Evolutionary conservation across 2,113 vertebrate species (phyloP), one percentile per base, ranked within the genome.

Genomic region (Caranx melampygus): DNA sequence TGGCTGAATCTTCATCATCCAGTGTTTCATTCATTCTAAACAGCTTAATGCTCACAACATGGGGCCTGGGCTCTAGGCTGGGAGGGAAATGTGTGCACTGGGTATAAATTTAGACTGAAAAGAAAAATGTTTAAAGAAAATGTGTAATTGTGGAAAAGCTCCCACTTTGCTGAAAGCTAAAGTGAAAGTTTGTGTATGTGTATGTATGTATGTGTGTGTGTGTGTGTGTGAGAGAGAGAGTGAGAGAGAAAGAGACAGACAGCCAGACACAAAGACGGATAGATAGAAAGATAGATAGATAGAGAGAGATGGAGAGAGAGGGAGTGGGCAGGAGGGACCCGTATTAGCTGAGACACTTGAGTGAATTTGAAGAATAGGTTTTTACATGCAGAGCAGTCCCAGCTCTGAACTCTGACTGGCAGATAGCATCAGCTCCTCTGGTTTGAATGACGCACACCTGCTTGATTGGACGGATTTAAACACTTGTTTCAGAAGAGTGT

Each of bases 351-450:
- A 70, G 58, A 91, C 87, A 91, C 89, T 91, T 91, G 79, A 90
- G 80, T 91, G 91, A 84, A 85, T 87, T 76, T 64, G 82, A 91
- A 91, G 88, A 92, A 92, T 75, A 78, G 87, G 72, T 87, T 90
- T 81, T 89, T 83, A 81, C 79, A 89, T 78, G 88, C 78, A 78
- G 87, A 84, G 71, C 79, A 79, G 88, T 70, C 71, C 75, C 82
- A 88, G 72, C 79, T 49, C 83, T 20, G 67, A 31, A 62, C 65
- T 54, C 67, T 55, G 79, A 75, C 82, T 78, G 78, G 72, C 69
- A 83, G 87, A 89, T 73, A 70, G 80, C 66, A 79, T 72, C 77
- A 78, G 72, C 73, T 61, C 73, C 75, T 84, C 67, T 16, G 14
- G 78, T 91, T 91, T 68, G 79, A 87, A 90, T 71, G 64, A 89